A percentile compares a stretch with the other conserved stretches of the same genome.
Evolutionary conservation across 2,888 invertebrate genomes (phyloP).

Genomic region (Lepidonotus clava): DNA sequence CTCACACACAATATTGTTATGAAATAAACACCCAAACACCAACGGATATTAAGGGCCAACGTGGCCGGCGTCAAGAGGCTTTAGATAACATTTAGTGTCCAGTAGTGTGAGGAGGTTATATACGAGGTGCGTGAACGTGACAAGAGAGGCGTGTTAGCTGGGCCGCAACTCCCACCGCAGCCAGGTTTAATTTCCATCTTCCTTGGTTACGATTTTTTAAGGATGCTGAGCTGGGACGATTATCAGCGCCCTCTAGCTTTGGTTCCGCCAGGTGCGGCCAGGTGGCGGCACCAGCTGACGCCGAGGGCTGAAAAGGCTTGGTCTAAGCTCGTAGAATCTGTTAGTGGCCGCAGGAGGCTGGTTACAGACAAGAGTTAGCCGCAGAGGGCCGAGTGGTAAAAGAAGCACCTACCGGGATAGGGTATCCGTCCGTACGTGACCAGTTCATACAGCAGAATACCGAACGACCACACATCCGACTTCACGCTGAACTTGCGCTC

Average conservation of each 20-base stretch:
- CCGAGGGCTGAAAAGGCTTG: constrained; percentile 16
- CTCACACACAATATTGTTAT: no score
- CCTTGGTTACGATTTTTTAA: not conserved
- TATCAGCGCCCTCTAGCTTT: constrained; percentile 19
- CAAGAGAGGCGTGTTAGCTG: no score
- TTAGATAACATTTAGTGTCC: no score
- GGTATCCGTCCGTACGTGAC: constrained; percentile 98
- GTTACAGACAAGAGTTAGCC: not conserved
- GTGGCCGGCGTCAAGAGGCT: no score
- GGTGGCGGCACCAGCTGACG: constrained; percentile 38
- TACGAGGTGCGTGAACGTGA: no score
- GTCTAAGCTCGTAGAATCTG: constrained; percentile 28
- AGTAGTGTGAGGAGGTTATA: no score
- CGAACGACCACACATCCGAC: constrained; percentile 99
- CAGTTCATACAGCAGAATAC: constrained; percentile 96
- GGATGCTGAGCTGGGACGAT: not conserved
- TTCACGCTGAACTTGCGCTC: constrained; percentile 98
- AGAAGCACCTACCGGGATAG: constrained; percentile 85
- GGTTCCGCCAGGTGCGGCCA: not conserved
- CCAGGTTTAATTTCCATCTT: no score
- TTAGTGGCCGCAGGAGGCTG: constrained; percentile 8
- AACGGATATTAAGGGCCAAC: no score
- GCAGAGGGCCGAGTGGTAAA: not conserved
- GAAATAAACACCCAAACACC: no score
- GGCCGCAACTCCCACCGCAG: no score